Base-by-base conservation (phyloP, 2,888 invertebrate genomes). In the Calephelis perditalis region DNA sequence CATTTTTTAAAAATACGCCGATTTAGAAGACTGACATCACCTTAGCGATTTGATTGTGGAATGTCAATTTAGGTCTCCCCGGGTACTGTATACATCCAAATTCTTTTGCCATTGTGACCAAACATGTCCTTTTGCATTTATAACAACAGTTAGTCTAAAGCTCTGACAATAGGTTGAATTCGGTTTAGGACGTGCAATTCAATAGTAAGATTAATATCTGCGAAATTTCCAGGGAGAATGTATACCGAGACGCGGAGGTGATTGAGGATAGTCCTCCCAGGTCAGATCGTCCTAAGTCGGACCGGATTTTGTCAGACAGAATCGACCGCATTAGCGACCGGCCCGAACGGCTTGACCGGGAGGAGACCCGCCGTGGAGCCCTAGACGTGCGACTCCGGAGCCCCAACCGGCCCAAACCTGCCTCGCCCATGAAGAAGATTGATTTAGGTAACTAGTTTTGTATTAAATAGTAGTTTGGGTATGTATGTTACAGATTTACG, bases 171-270 rank as follows among this genome's bases (percentile, higher is more conserved):
- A 26, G 26, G 15, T 15, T 15, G 1, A 26, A 26, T 4, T 26
- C 4, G 3, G 3, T 26, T 40, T 40, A 7, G 8, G 40, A 6
- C 6, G 40, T 40, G 8, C 6, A 40, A 40, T 40, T 40, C 6
- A 40, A 40, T 8, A 40, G 40, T 40, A 40, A 7, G 40, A 1
- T 40, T 40, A 8, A 40, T 56, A 9, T 8, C 7, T 44, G 26
- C 58, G 40, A 6, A 40, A 40, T 40, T 40, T 60, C 0, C 76
- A 91, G 91, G 72, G 91, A 91, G 68, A 89, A 89, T 70, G 92
- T 92, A 56, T 92, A 93, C 74, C 88, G 88, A 56, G 92, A 93
- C 68, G 84, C 82, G 0, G 86, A 83, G 15, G 78, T 73, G 40
- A 68, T 80, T 2, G 75, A 79, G 35, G 75, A 77, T 58, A 79